phyloP scores from a whole-genome alignment of 2,888 invertebrate species.

The Carcina quercana region DNA sequence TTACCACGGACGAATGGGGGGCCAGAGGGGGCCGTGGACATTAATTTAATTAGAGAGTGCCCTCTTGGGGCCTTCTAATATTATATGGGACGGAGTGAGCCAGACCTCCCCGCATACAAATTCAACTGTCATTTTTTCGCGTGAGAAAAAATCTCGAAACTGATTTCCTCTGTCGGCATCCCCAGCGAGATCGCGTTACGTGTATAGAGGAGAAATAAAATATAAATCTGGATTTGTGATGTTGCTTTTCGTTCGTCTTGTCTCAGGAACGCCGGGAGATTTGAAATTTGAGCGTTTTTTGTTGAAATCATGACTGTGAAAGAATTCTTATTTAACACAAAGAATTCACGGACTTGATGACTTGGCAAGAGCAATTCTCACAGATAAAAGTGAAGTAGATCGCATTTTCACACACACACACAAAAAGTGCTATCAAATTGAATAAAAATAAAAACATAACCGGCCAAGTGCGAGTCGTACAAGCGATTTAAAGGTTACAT shows the following conservation, averaged over 20 bases:
- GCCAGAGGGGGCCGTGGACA: conserved; percentile 61
- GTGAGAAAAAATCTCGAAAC: conserved; percentile 70
- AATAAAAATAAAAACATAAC: too few species aligned
- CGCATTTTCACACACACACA: too few species aligned
- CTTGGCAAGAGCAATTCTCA: too few species aligned
- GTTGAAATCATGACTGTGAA: too few species aligned
- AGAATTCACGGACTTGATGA: too few species aligned
- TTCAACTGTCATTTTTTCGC: conserved; percentile 68
- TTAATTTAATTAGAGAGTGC: conserved; percentile 72
- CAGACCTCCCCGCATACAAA: conserved; percentile 51
- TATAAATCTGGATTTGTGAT: conserved; percentile 52
- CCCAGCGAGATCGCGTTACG: conserved; percentile 62
- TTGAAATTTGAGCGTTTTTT: too few species aligned
- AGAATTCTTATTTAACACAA: too few species aligned
- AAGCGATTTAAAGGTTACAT: too few species aligned
- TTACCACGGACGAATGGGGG: conserved; percentile 57
- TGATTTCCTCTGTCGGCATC: conserved; percentile 57
- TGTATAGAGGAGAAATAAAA: conserved; percentile 43
- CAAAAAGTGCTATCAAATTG: too few species aligned
- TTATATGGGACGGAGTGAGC: conserved; percentile 60
- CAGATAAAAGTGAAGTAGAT: too few species aligned
- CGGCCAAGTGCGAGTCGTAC: too few species aligned
- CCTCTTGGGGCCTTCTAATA: conserved; percentile 64
- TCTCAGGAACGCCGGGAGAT: too few species aligned
- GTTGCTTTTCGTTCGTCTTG: conserved; percentile 15